Base-by-base conservation (phyloP, 2,888 invertebrate species). In the Melikaiella ostensackeni region DNA sequence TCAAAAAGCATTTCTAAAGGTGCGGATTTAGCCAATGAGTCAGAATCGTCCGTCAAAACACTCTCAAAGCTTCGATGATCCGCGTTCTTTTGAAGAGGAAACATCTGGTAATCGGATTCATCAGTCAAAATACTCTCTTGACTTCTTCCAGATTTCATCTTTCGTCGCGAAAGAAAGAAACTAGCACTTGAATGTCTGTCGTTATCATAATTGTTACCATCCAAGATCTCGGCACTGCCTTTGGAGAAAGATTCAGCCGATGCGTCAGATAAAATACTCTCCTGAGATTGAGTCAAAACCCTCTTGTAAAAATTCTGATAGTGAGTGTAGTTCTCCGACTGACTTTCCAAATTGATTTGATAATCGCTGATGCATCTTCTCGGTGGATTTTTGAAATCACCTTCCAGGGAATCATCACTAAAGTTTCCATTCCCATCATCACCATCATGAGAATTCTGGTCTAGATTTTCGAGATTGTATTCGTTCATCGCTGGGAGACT, bases 11-110 rank as follows among this genome's bases (percentile, higher is more conserved):
- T 94, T 90, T 96, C 96, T 50, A 96, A 89, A 0, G 96, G 96
- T 0, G 96, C 96, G 76, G 96, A 96, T 90, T 95, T 96, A 8
- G 96, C 96, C 83, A 94, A 93, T 0, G 89, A 89, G 84, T 95
- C 95, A 0, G 96, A 96, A 82, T 96, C 96, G 89, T 96, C 97
- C 0, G 96, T 96, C 0, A 97, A 89, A 7, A 97, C 94, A 86
- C 96, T 96, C 88, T 97, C 97, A 86, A 96, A 93, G 77, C 96
- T 96, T 86, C 96, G 95, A 86, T 95, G 96, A 86, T 95, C 95
- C 6, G 94, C 94, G 86, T 94, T 93, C 50, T 89, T 88, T 38
- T 85, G 85, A 74, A 89, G 61, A 1, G 93, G 93, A 79, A 94
- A 92, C 77, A 91, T 88, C 59, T 94, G 95, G 84, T 93, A 94